Conservation (phyloP, 2,888 invertebrate species). For the Eilema depressum region DNA sequence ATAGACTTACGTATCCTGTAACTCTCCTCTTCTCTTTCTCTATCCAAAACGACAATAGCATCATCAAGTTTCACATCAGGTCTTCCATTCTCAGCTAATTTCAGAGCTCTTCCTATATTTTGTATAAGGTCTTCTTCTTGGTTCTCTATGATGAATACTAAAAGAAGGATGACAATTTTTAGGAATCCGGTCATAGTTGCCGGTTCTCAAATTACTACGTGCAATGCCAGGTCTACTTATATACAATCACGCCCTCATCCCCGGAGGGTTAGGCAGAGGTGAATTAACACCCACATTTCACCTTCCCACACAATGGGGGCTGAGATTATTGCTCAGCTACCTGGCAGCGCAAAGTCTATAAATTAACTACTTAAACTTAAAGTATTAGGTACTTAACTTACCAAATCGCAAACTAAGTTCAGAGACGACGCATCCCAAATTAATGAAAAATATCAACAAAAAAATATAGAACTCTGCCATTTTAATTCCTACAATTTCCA, state of each 20-base stretch:
- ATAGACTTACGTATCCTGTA: constrained; percentile 67
- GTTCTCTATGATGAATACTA: constrained; percentile 73
- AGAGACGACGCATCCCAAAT: constrained; percentile 68
- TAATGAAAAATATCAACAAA: constrained; percentile 63
- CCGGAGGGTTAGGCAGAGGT: too few species aligned
- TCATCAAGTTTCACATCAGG: constrained; percentile 64
- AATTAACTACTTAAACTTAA: too few species aligned
- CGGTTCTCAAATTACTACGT: too few species aligned
- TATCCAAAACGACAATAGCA: constrained; percentile 68
- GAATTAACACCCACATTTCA: too few species aligned
- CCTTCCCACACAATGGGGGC: too few species aligned
- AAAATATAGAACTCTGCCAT: constrained; percentile 59
- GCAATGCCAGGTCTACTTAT: too few species aligned
- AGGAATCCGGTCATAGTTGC: too few species aligned
- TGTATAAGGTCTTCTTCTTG: constrained; percentile 69
- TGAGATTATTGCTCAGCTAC: too few species aligned
- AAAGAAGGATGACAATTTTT: constrained; percentile 14
- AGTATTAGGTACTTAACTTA: constrained; percentile 57
- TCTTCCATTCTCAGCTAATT: constrained; percentile 61
- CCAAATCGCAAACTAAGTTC: constrained; percentile 77
- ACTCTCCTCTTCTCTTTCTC: constrained; percentile 77
- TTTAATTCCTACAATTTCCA: constrained; percentile 53
- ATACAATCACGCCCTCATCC: too few species aligned
- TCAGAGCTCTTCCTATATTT: constrained; percentile 66
- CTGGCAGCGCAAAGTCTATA: too few species aligned